These are phyloP conservation scores for Epinephelus lanceolatus DNA, from an alignment of 2,113 vertebrate species.

Conservation along the genomic window DNA sequence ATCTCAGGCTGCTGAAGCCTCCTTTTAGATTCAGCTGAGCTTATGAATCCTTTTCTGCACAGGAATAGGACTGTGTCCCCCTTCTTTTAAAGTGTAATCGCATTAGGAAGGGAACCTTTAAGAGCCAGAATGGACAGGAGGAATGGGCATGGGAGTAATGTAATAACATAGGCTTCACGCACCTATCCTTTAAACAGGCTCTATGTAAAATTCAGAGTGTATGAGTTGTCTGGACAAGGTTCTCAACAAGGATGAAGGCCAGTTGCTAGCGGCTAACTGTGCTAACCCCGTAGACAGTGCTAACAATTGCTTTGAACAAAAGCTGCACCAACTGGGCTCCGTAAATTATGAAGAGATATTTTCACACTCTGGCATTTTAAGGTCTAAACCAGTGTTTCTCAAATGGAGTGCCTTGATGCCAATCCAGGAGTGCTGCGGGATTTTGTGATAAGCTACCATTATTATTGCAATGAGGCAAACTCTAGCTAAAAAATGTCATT, in stretches of 20 bases:
- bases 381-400: background rate
- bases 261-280: too few relatives aligned
- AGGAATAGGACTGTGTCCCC: conserved; percentile 1
- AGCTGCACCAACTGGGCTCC: background rate
- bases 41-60: conserved; percentile 24
- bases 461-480: too few relatives aligned
- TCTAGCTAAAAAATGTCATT: too few relatives aligned
- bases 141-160: background rate
- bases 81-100: conserved; percentile 15
- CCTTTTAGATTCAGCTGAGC: conserved; percentile 24
- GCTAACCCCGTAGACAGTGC: too few relatives aligned
- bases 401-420: too few relatives aligned
- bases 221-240: too few relatives aligned
- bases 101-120: conserved; percentile 17
- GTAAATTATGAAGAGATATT: background rate
- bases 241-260: too few relatives aligned
- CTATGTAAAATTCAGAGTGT: too few relatives aligned
- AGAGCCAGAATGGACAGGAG: background rate
- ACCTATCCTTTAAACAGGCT: background rate
- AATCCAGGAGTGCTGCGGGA: too few relatives aligned
- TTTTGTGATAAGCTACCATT: too few relatives aligned
- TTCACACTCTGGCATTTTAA: background rate
- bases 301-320: background rate
- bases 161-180: background rate
- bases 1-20: conserved; percentile 22